Evolutionary conservation across 53 echinoderm and acorn worm species (phyloP), one percentile per base, ranked within the genome.

Genomic region (Holothuria scabra): DNA sequence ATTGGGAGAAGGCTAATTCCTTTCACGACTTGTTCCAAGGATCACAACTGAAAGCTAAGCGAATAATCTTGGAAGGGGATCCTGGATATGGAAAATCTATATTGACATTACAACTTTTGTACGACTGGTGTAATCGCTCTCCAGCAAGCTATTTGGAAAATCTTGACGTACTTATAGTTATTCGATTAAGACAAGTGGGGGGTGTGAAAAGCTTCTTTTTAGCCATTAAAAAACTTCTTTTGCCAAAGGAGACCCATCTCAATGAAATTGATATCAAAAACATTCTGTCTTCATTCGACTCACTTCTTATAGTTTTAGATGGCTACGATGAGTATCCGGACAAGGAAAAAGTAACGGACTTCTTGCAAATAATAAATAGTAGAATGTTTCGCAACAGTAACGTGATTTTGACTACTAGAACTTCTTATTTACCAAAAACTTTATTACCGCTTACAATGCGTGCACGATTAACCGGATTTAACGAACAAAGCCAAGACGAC

Each of bases 71-170:
- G 20, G 68, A 67, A 12, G 68, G 68, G 8, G 68, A 67, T 67
- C 68, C 68, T 28, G 68, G 68, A 28, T 35, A 35, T 5, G 68
- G 68, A 67, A 67, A 67, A 34, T 32, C 68, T 18, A 67, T n/a
- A 2, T 38, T 67, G 6, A 38, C 68, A 10, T 12, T 32, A 67
- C 33, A 67, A 34, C 68, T 67, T 8, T 34, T 28, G 12, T 35
- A n/a, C 38, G 68, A 67, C 31, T 67, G 68, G 68, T 67, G 41
- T 14, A 67, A 34, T 24, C 18, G 29, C 2, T n/a, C 33, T 34
- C 68, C 11, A 13, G 21, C 28, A n/a, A 35, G 34, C 18, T 38
- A 34, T 5, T 1, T 67, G 32, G 20, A 67, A 67, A 67, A 38
- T 34, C 2, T 67, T 2, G 41, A 67, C 16, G 18, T 67, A 18